Percentiles rank a stretch among this genome's conserved stretches.
phyloP scores from a whole-genome alignment of 2,797 vertebrate genomes.

The Lateolabrax maculatus region DNA sequence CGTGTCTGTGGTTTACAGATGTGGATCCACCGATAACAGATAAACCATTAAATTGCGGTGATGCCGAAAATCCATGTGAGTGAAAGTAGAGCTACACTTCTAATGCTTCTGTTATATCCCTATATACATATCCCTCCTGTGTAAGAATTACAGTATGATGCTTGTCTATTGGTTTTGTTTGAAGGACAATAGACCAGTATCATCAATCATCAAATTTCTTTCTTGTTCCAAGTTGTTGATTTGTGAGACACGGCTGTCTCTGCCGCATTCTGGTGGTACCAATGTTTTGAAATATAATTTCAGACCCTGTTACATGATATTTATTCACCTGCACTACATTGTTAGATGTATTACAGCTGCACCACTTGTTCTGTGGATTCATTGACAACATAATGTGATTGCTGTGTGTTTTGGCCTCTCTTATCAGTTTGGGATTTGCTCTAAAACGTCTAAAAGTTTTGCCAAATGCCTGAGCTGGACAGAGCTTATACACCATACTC shows the following conservation, averaged over 20 bases:
- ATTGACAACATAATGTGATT: slow-evolving; percentile 25
- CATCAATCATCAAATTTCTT: slow-evolving; percentile 36
- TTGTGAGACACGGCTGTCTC: slow-evolving; percentile 1
- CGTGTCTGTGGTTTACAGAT: slow-evolving; percentile 33
- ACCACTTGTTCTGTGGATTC: slow-evolving; percentile 27
- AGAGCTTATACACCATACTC: neutral
- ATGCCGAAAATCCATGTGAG: slow-evolving; percentile 42
- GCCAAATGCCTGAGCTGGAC: slow-evolving; percentile 34
- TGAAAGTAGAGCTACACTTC: slow-evolving; percentile 30
- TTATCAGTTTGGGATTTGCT: slow-evolving; percentile 53
- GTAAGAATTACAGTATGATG: slow-evolving; percentile 4
- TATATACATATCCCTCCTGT: neutral
- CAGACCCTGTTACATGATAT: slow-evolving; percentile 26
- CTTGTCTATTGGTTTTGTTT: slow-evolving; percentile 15
- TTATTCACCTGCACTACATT: slow-evolving; percentile 25
- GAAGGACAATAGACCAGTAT: slow-evolving; percentile 14
- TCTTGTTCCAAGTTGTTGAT: neutral
- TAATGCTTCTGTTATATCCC: slow-evolving; percentile 7
- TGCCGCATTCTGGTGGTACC: slow-evolving; percentile 1
- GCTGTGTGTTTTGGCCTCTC: slow-evolving; percentile 57
- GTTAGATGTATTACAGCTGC: slow-evolving; percentile 37
- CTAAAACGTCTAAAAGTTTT: slow-evolving; percentile 38
- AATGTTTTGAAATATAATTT: neutral
- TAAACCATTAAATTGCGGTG: slow-evolving; percentile 21
- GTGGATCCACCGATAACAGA: slow-evolving; percentile 42